These are phyloP conservation scores for Drosophila recens DNA, from an alignment of 2,888 invertebrate genomes.

Conservation along the genomic window DNA sequence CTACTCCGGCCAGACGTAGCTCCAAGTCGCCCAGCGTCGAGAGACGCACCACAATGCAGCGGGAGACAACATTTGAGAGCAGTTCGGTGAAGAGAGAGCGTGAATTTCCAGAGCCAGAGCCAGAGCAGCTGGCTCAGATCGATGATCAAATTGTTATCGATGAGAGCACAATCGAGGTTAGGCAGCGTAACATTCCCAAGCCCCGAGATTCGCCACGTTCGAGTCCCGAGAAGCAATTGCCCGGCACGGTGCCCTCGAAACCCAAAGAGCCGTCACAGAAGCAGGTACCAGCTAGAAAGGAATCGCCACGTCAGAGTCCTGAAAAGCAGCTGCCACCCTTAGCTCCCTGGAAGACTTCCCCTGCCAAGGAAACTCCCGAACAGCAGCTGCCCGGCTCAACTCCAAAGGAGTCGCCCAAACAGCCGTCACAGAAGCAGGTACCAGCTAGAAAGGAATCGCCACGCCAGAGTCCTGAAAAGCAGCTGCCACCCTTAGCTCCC, in stretches of 20 bases:
- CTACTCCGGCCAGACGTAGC: conserved; percentile 46
- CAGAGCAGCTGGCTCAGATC: conserved; percentile 44
- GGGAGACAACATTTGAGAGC: conserved; percentile 74
- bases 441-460: conserved; percentile 14
- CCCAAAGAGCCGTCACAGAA: conserved; percentile 35
- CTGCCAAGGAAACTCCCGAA: neutral
- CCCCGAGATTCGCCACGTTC: conserved; percentile 26
- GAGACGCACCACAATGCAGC: conserved; percentile 67
- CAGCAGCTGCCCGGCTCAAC: neutral
- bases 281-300: conserved; percentile 7
- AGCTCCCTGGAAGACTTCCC: conserved; percentile 2
- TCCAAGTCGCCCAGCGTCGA: conserved; percentile 70
- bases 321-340: conserved; percentile 20
- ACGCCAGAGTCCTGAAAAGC: conserved; percentile 46
- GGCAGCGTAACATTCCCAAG: conserved; percentile 5
- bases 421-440: conserved; percentile 33
- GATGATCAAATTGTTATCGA: conserved; percentile 63
- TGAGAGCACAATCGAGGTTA: conserved; percentile 35
- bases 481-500: neutral
- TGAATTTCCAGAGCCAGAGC: conserved; percentile 19
- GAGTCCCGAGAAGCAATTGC: conserved; percentile 30
- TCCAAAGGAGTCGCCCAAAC: conserved; percentile 10
- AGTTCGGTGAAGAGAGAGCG: conserved; percentile 37
- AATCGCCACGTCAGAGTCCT: conserved; percentile 42
- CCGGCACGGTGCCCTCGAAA: neutral